Percentiles rank a stretch among this genome's conserved stretches.
Evolutionary conservation across 2,797 vertebrate genomes (phyloP).

Genomic region (Adrianichthys oophorus): DNA sequence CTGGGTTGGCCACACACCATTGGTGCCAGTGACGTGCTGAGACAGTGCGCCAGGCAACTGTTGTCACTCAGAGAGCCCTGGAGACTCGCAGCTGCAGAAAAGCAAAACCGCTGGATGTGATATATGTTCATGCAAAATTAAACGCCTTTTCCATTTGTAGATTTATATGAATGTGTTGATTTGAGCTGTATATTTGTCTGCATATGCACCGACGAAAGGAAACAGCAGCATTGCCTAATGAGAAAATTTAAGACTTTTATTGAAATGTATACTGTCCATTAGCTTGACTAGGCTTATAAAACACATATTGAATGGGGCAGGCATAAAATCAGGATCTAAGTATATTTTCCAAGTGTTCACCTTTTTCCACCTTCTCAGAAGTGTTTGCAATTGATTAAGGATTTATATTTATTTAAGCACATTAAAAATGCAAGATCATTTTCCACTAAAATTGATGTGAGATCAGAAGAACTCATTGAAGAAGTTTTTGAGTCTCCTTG

Average conservation of each 20-base stretch:
- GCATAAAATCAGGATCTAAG: background rate
- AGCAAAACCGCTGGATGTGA: slow-evolving; percentile 30
- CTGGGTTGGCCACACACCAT: slow-evolving; percentile 30
- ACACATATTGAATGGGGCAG: background rate
- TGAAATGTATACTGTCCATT: too few species aligned
- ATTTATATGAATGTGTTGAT: background rate
- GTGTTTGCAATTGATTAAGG: background rate
- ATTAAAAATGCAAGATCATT: too few species aligned
- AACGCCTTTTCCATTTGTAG: background rate
- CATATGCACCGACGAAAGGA: background rate
- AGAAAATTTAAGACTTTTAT: too few species aligned
- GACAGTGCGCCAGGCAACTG: slow-evolving; percentile 49
- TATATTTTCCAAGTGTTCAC: too few species aligned
- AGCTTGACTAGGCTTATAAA: too few species aligned
- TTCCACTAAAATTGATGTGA: too few species aligned
- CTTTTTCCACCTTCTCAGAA: background rate
- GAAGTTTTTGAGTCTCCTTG: too few species aligned
- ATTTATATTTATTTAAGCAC: background rate
- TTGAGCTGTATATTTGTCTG: background rate
- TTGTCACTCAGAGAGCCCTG: slow-evolving; percentile 53
- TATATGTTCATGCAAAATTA: slow-evolving; percentile 7
- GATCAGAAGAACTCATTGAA: too few species aligned
- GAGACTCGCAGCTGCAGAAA: slow-evolving; percentile 33
- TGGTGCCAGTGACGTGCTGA: slow-evolving; percentile 39
- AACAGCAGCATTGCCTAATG: background rate